Conservation (phyloP, 2,113 vertebrate species). For the Chionomys nivalis region DNA sequence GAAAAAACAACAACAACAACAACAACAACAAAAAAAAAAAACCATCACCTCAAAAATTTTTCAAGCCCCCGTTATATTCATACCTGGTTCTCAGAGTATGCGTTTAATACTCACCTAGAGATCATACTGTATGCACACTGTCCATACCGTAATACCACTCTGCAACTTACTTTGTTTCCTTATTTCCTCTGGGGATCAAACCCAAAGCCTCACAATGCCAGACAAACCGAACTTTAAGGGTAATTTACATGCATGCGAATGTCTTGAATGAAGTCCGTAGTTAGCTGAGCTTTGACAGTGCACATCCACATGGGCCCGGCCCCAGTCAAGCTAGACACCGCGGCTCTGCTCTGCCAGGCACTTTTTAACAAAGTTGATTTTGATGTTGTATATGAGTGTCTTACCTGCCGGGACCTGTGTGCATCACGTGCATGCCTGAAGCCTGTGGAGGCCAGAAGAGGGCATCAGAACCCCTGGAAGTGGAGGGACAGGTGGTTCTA, state of each 20-base stretch:
- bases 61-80: too few relatives aligned
- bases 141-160: background rate
- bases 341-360: background rate
- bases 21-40: too few relatives aligned
- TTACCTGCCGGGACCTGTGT: background rate
- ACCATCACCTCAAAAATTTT: background rate
- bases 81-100: background rate
- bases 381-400: background rate
- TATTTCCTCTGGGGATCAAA: background rate
- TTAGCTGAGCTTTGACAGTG: background rate
- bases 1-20: too few relatives aligned
- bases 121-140: background rate
- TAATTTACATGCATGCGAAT: background rate
- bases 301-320: too few relatives aligned
- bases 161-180: background rate
- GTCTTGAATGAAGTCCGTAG: background rate
- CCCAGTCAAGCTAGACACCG: background rate
- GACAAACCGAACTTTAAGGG: background rate
- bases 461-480: background rate
- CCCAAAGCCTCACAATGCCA: background rate
- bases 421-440: background rate
- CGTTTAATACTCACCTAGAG: background rate
- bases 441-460: background rate
- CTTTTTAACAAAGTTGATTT: background rate
- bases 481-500: background rate